Evolutionary conservation across 2,888 invertebrate genomes (phyloP).

Genomic region (Hirtodrosophila trivittata): DNA sequence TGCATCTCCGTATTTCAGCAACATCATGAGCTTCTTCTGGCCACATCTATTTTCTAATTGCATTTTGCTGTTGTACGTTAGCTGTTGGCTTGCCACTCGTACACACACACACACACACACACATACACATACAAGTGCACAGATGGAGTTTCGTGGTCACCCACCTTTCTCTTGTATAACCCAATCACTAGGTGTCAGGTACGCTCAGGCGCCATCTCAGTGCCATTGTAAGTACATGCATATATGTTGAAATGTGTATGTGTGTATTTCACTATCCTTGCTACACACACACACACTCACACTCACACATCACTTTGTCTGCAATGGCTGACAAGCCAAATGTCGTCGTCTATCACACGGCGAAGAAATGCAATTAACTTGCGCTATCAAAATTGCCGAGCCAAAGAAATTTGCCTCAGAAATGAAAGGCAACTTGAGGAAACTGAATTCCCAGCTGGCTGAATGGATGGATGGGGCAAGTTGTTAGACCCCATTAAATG

Average conservation of each 20-base stretch:
- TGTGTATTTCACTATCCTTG: constrained; percentile 20
- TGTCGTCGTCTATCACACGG: constrained; percentile 53
- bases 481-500: constrained; percentile 3
- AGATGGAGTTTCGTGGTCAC: constrained; percentile 43
- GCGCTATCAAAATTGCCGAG: constrained; percentile 53
- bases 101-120: too few relatives aligned
- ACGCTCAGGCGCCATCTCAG: constrained; percentile 25
- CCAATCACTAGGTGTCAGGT: constrained; percentile 16
- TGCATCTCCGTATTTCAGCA: constrained; percentile 22
- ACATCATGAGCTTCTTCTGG: constrained; percentile 41
- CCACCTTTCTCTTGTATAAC: constrained; percentile 55
- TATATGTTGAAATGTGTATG: constrained; percentile 1
- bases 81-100: background rate
- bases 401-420: constrained; percentile 49
- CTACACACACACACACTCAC: constrained; percentile 18
- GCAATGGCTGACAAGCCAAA: constrained; percentile 35
- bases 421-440: constrained; percentile 39
- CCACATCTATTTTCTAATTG: constrained; percentile 76
- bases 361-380: constrained; percentile 68
- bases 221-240: constrained; percentile 4
- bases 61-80: constrained; percentile 64
- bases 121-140: background rate
- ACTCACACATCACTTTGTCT: constrained; percentile 44
- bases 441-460: constrained; percentile 3
- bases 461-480: too few relatives aligned